phyloP scores from a whole-genome alignment of 2,113 vertebrate genomes.

The Xiphias gladius region DNA sequence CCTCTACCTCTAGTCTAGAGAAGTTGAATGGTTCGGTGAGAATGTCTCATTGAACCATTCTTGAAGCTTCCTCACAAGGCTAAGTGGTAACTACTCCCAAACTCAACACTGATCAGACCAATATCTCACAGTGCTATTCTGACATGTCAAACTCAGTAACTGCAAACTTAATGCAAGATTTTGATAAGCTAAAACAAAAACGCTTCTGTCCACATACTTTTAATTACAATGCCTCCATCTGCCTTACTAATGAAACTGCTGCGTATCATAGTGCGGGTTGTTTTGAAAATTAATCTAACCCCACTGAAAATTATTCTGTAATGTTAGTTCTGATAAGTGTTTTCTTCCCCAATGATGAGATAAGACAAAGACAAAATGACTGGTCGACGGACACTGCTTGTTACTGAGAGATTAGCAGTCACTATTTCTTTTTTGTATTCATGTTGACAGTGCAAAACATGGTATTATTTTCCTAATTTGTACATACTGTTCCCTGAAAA shows the following conservation, averaged over 20 bases:
- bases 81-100: background rate
- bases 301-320: background rate
- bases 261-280: too few relatives aligned
- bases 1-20: background rate
- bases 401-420: constrained; percentile 1
- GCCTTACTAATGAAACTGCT: background rate
- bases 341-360: background rate
- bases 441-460: constrained; percentile 8
- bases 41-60: background rate
- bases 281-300: background rate
- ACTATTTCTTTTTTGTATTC: background rate
- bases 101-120: background rate
- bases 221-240: background rate
- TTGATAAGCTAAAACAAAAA: background rate
- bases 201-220: background rate
- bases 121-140: background rate
- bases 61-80: background rate
- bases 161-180: background rate
- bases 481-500: constrained; percentile 15
- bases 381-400: background rate
- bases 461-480: background rate
- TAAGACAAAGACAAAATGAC: background rate
- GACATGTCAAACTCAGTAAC: background rate
- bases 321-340: background rate
- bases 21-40: background rate